Evolutionary conservation across 2,888 invertebrate species (phyloP).

Genomic region (Periphyllus acericola): DNA sequence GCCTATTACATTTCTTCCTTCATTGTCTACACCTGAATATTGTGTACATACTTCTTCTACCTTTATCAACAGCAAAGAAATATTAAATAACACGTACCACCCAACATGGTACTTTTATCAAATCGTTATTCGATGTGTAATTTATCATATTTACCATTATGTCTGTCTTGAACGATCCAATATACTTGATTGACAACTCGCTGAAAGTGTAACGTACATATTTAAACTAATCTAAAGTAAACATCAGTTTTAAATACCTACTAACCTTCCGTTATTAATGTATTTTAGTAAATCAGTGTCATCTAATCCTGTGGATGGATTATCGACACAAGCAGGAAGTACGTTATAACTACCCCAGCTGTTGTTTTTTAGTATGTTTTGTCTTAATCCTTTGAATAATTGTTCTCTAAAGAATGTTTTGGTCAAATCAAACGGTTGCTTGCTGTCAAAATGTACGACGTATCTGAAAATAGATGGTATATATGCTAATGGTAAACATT

Average conservation of each 20-base stretch:
- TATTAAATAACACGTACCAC: neutral
- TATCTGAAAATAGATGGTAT: conserved; percentile 44
- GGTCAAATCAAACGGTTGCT: conserved; percentile 37
- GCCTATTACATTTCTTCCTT: conserved; percentile 65
- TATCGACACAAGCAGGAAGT: conserved; percentile 18
- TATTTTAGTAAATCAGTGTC: neutral
- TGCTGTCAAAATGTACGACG: neutral
- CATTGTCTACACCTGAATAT: conserved; percentile 63
- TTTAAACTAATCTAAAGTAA: neutral
- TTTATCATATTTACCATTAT: conserved; percentile 27
- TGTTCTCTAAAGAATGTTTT: conserved; percentile 42
- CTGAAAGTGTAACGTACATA: neutral
- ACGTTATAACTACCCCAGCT: conserved; percentile 48
- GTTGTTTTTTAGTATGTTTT: conserved; percentile 42
- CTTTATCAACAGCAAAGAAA: conserved; percentile 26
- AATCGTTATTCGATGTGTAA: neutral
- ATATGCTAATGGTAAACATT: neutral
- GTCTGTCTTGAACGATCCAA: conserved; percentile 12
- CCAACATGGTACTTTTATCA: neutral
- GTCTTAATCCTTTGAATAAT: conserved; percentile 49
- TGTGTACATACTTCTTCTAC: conserved; percentile 61
- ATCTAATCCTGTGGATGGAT: conserved; percentile 9
- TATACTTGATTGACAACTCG: conserved; percentile 28
- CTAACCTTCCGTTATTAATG: conserved; percentile 5
- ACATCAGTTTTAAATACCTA: too few species aligned